Evolutionary conservation across 2,113 vertebrate species (phyloP), one percentile per base, ranked within the genome.

Genomic region (Cinclus cinclus): DNA sequence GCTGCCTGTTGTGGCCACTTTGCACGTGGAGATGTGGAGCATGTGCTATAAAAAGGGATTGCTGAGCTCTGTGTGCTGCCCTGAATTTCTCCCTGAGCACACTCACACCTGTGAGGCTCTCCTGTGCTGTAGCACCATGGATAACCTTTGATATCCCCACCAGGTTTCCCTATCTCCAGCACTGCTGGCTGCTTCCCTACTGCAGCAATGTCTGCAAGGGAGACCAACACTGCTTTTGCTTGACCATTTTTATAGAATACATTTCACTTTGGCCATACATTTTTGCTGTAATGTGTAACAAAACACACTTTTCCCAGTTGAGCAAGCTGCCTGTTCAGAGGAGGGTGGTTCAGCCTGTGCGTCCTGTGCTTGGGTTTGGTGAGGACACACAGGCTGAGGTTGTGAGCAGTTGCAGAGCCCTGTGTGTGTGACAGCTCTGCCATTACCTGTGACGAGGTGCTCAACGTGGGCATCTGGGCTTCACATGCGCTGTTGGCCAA

Each of bases 231-330:
- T 60, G 4, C 2, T 47, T 78, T n/a, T 35, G 9, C 47, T 35
- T 27, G 35, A 35, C 31, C 3, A 2, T 20, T 82, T 47, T 59
- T 33, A 7, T 4, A 23, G 81, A 64, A 27, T 7, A 7, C 3
- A 0, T 52, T 46, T 65, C 47, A 31, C n/a, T 21, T 15, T n/a
- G 46, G 9, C 83, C 10, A 2, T 41, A 15, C 0, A 0, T 44
- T 89, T 75, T 56, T 78, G 14, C 74, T 59, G 11, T 22, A 37
- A 42, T 5, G 2, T 53, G 25, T 22, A 9, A 49, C 80, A 47
- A 39, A 27, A 6, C 3, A 16, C 11, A 8, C 19, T 25, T 78
- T 27, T 70, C 76, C 46, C 50, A 25, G 4, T 9, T 64, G 53
- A 52, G 46, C 37, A n/a, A 49, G 41, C 31, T 69, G 49, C 20